Evolutionary conservation across 2,797 vertebrate genomes (phyloP).

Genomic region (Acanthornis magna): DNA sequence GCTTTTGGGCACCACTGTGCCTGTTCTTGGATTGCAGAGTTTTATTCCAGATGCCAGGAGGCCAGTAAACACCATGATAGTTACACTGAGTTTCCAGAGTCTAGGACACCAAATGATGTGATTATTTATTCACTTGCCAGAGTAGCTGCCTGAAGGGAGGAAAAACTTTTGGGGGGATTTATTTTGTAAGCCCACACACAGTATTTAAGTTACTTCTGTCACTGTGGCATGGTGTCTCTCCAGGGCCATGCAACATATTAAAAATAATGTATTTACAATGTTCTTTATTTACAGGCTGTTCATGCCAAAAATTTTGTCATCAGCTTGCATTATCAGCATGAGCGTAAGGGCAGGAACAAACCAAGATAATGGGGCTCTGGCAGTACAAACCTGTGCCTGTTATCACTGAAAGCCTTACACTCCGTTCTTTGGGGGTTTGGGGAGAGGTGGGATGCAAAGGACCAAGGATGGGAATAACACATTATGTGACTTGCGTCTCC

Average conservation of each 20-base stretch:
- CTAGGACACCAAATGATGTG: background rate
- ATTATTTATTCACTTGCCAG: conserved; percentile 32
- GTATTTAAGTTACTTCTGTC: conserved; percentile 6
- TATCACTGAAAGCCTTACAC: background rate
- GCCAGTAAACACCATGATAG: conserved; percentile 12
- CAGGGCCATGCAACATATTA: background rate
- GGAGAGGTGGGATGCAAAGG: background rate
- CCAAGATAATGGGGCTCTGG: background rate
- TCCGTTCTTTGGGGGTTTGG: background rate
- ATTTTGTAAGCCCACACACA: conserved; percentile 5
- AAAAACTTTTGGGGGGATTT: background rate
- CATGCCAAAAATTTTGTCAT: background rate
- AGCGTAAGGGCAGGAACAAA: background rate
- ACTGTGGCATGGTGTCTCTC: background rate
- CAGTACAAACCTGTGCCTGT: background rate
- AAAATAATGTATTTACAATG: background rate
- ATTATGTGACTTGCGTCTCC: rapidly evolving
- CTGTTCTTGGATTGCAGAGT: conserved; percentile 20
- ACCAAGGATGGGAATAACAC: background rate
- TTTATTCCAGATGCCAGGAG: conserved; percentile 39
- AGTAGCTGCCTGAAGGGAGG: background rate
- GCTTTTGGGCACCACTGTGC: background rate
- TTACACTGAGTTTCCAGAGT: conserved; percentile 47
- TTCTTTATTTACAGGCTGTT: background rate
- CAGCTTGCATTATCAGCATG: background rate